Evolutionary conservation across 2,797 vertebrate genomes (phyloP), one percentile per base, ranked within the genome.

Genomic region (Manis javanica): DNA sequence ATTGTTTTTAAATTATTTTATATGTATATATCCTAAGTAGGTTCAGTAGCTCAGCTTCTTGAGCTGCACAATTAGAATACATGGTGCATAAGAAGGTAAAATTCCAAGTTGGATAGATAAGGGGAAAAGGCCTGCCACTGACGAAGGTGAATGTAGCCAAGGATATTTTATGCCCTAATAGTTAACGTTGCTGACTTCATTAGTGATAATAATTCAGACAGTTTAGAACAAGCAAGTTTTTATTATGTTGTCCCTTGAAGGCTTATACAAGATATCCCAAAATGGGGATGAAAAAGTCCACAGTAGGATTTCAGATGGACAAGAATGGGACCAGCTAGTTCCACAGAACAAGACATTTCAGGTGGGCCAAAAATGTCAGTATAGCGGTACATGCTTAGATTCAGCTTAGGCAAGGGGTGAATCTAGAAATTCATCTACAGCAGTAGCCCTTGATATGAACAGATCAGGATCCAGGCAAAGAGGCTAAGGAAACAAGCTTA

Each of bases 191-290:
- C 53, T 91, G 39, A 61, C 31, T 93, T 88, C 63, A 78, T 61
- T 87, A 75, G 78, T 31, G 83, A 4, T 53, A 91, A 68, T 83
- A 16, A 85, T 91, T 90, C 61, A 77, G 46, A 31, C 31, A 81
- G 46, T 95, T 75, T 94, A 61, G 71, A 91, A 87, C 39, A 96
- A 85, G 46, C 19, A 77, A 42, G 29, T 72, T 95, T 90, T 96
- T 46, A 68, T 53, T 57, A 53, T 88, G 39, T 69, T 92, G 77
- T 71, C n/a, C 61, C 51, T 77, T 66, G 34, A 57, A 92, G 53
- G 18, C 51, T 37, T 82, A 0, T 59, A 86, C 31, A 87, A 57
- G 7, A 13, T 81, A 77, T 5, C 72, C 53, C 51, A 86, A 84
- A 83, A 59, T 72, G 84, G 71, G 83, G 19, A 92, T 74, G 49